Conservation (phyloP, 2,113 vertebrate species). For the Apus apus region DNA sequence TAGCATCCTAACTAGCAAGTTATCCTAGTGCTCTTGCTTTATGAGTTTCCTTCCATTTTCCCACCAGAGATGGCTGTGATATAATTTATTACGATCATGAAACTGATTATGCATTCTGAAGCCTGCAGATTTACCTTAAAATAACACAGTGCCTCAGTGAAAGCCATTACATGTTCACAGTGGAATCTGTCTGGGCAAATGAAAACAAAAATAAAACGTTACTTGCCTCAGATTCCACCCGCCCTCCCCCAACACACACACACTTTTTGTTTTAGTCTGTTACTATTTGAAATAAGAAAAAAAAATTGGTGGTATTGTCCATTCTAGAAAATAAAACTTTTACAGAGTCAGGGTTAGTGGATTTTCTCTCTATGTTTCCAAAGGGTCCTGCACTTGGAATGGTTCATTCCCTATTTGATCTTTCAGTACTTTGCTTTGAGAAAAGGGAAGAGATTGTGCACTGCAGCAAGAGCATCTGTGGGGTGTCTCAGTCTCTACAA, state of each 20-base stretch:
- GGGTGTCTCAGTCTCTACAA: not conserved
- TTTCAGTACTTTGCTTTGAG: not conserved
- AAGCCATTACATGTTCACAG: slow-evolving; percentile 48
- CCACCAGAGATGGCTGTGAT: slow-evolving; percentile 3
- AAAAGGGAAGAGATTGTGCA: not conserved
- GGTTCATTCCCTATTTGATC: rapidly evolving
- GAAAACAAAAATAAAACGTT: not conserved
- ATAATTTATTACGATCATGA: slow-evolving; percentile 23
- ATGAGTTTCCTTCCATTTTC: slow-evolving; percentile 5
- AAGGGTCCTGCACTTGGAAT: not conserved
- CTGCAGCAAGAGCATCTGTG: not conserved
- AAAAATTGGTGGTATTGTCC: not conserved
- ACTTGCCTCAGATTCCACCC: not conserved
- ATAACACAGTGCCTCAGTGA: slow-evolving; percentile 48
- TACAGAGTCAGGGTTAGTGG: not conserved
- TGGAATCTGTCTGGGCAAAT: slow-evolving; percentile 31
- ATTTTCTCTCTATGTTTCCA: not conserved
- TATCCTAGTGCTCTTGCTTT: not conserved
- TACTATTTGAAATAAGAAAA: not conserved
- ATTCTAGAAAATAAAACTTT: not conserved
- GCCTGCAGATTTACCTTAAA: slow-evolving; percentile 61
- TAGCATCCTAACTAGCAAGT: not conserved
- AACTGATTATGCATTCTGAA: slow-evolving; percentile 59
- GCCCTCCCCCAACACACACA: not conserved
- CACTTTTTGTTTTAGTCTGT: not conserved